These are phyloP conservation scores for Hypena proboscidalis DNA, from an alignment of 2,888 invertebrate species.

Conservation along the genomic window DNA sequence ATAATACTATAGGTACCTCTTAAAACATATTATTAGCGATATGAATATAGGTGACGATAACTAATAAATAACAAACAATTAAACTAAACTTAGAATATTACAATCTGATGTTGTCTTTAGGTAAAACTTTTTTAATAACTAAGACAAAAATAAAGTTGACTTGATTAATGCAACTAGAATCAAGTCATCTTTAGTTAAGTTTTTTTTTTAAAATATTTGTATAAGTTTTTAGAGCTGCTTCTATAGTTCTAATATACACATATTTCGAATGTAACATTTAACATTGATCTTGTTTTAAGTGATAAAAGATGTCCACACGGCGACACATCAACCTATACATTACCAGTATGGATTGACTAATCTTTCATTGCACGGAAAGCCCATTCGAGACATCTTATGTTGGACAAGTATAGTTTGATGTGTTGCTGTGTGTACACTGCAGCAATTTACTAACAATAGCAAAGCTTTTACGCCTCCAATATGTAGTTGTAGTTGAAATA, in stretches of 20 bases:
- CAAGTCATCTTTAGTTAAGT: no score
- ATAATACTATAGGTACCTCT: slow-evolving; percentile 38
- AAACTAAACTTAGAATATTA: slow-evolving; percentile 25
- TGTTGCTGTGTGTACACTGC: no score
- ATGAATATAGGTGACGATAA: slow-evolving; percentile 27
- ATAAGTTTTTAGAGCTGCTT: slow-evolving; percentile 30
- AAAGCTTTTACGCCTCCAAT: no score
- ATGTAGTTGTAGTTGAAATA: neutral
- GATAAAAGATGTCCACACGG: no score
- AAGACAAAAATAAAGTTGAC: slow-evolving; percentile 11
- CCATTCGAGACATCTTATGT: no score
- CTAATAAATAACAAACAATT: slow-evolving; percentile 29
- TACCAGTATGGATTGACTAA: no score
- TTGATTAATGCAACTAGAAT: neutral
- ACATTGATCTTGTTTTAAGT: neutral
- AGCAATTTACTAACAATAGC: no score
- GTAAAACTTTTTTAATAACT: slow-evolving; percentile 2
- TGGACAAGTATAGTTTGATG: no score
- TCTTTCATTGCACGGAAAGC: no score
- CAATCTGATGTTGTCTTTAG: slow-evolving; percentile 14
- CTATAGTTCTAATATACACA: slow-evolving; percentile 34
- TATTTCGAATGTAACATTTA: slow-evolving; percentile 17
- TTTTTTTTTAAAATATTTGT: no score
- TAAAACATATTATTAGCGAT: slow-evolving; percentile 39
- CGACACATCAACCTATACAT: no score